Evolutionary conservation across 2,888 invertebrate species (phyloP), one percentile per base, ranked within the genome.

Genomic region (Dasypolia templi): DNA sequence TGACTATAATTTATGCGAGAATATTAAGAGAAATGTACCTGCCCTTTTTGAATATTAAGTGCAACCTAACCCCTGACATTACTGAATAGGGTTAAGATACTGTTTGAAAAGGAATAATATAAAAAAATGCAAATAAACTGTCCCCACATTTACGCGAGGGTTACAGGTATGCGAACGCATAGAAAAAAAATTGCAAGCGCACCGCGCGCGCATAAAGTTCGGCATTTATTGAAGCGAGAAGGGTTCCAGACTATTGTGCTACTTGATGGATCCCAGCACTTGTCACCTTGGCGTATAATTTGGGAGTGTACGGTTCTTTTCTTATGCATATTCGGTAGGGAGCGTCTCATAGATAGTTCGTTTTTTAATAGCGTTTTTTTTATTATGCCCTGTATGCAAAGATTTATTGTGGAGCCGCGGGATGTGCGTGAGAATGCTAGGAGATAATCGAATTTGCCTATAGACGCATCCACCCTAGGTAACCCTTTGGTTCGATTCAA

Each of bases 1-100:
- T 96, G 96, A 96, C 95, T 96, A 93, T 96, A 96, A 96, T 96
- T 96, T 96, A 96, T 96, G 96, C 96, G 95, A 95, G 94, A 96
- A 95, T 96, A 95, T 96, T 96, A 95, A 94, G 94, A 95, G 95
- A 95, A 96, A 96, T 95, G 96, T 96, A 96, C 96, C 96, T 96
- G 96, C 96, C 96, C 96, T 96, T 94, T 94, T 94, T 95, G 96
- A 96, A 96, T 96, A 96, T 96, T 96, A 96, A 96, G 96, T 96
- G 96, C 95, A 96, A 96, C 96, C 94, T 96, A 96, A 96, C 96
- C 96, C 96, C 96, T 96, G 94, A 95, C 96, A 95, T 96, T 95
- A 94, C 90, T 95, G 93, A 95, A 96, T 95, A 91, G 96, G 95
- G 95, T 95, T 96, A 94, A 96, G 96, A 96, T 96, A 96, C 96